These are phyloP conservation scores for Cyphomyrus discorhynchus DNA, from an alignment of 2,113 vertebrate species.

Conservation along the genomic window DNA sequence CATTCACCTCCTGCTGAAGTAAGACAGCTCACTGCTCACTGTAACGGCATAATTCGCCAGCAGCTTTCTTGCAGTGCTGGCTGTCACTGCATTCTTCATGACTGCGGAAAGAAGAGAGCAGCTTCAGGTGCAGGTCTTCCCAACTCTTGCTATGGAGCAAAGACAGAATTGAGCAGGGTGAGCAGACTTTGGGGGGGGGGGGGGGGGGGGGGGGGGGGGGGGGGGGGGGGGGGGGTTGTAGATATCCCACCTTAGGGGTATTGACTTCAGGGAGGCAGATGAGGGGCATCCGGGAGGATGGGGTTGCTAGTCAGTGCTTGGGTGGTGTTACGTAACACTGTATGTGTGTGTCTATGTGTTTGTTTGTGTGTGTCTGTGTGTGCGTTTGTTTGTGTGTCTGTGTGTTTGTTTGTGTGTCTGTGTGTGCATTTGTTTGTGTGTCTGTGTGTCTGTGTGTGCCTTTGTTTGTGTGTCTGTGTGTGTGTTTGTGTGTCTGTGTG, in stretches of 20 bases:
- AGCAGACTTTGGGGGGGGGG: not conserved
- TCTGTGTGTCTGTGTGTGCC: too few relatives aligned
- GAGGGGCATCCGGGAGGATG: not conserved
- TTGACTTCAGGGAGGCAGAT: not conserved
- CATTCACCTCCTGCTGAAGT: not conserved
- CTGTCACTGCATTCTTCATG: not conserved
- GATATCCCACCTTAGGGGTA: not conserved
- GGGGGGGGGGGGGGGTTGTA: not conserved
- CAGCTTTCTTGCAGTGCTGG: not conserved
- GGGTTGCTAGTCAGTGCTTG: not conserved
- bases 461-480: too few relatives aligned
- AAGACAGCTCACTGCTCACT: not conserved
- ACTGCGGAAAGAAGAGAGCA: not conserved
- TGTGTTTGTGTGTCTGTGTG: too few relatives aligned
- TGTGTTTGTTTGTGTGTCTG: too few relatives aligned
- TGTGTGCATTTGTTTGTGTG: too few relatives aligned
- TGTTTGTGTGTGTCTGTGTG: too few relatives aligned
- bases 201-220: not conserved
- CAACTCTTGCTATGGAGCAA: not conserved
- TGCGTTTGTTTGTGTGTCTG: too few relatives aligned
- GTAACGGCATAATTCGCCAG: not conserved
- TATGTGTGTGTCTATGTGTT: too few relatives aligned
- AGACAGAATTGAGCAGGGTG: not conserved
- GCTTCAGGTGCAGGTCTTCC: not conserved
- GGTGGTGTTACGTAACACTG: not conserved